phyloP scores from a whole-genome alignment of 2,888 invertebrate genomes.

The Oxytorus armatus region DNA sequence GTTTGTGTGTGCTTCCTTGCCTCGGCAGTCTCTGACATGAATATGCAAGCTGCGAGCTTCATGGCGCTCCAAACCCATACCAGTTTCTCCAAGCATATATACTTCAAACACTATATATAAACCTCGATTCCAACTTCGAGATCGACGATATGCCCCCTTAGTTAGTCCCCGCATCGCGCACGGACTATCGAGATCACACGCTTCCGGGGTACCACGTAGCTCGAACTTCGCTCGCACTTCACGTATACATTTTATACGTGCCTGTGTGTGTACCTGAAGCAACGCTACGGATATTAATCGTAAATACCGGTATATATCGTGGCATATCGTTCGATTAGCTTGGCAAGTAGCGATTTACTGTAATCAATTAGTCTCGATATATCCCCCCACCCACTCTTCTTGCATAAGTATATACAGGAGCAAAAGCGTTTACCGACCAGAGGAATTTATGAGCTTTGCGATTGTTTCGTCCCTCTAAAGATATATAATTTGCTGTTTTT shows the following conservation, averaged over 20 bases:
- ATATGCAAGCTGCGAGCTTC: neutral
- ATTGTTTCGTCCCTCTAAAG: too few relatives aligned
- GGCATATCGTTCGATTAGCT: constrained; percentile 20
- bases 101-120: neutral
- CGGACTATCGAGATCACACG: constrained; percentile 56
- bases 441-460: too few relatives aligned
- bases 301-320: constrained; percentile 8
- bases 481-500: too few relatives aligned
- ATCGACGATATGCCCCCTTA: constrained; percentile 52
- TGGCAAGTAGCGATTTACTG: constrained; percentile 13
- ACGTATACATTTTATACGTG: too few relatives aligned
- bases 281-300: neutral
- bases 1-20: constrained; percentile 12
- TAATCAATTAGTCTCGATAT: constrained; percentile 43
- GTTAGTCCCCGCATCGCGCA: constrained; percentile 53
- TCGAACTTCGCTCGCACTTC: constrained; percentile 23
- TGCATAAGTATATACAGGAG: neutral
- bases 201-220: constrained; percentile 48
- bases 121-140: constrained; percentile 44
- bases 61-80: constrained; percentile 29
- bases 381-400: neutral
- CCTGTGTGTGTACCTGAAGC: neutral
- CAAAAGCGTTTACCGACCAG: too few relatives aligned
- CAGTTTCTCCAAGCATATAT: neutral
- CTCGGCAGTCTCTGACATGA: neutral